phyloP scores from a whole-genome alignment of 2,888 invertebrate genomes.

The Standfussiana lucernea region DNA sequence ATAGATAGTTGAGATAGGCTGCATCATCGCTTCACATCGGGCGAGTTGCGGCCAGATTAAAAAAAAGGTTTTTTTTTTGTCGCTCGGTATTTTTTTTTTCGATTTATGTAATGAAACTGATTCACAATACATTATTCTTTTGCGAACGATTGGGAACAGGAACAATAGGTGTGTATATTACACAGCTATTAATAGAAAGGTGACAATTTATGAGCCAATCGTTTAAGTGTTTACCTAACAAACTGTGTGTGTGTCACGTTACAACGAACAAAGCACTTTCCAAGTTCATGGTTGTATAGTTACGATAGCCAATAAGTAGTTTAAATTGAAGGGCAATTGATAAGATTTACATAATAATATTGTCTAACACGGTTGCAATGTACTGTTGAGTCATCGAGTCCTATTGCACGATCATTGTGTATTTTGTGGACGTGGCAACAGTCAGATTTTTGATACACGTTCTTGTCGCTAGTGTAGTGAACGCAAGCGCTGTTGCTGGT shows the following conservation, averaged over 20 bases:
- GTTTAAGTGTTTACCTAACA: conserved; percentile 1
- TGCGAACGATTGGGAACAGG: neutral
- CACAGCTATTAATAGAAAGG: neutral
- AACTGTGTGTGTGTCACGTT: conserved; percentile 3
- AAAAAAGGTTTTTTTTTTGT: too few species aligned
- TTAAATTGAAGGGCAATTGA: conserved; percentile 21
- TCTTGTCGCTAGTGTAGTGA: neutral
- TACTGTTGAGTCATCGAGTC: conserved; percentile 15
- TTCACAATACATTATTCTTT: neutral
- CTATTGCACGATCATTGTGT: conserved; percentile 2
- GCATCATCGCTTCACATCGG: too few species aligned
- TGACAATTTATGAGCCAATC: neutral
- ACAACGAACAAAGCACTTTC: conserved; percentile 27
- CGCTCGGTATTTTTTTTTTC: too few species aligned
- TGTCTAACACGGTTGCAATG: neutral
- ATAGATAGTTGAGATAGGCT: neutral
- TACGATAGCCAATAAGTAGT: conserved; percentile 28
- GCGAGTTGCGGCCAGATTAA: too few species aligned
- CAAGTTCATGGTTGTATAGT: conserved; percentile 43
- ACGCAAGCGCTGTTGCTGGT: neutral
- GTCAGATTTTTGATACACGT: neutral
- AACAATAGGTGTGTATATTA: neutral
- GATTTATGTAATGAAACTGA: neutral
- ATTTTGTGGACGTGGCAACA: neutral
- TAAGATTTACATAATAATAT: conserved; percentile 4